phyloP scores from a whole-genome alignment of 2,888 invertebrate genomes.

The Cephalotes varians region DNA sequence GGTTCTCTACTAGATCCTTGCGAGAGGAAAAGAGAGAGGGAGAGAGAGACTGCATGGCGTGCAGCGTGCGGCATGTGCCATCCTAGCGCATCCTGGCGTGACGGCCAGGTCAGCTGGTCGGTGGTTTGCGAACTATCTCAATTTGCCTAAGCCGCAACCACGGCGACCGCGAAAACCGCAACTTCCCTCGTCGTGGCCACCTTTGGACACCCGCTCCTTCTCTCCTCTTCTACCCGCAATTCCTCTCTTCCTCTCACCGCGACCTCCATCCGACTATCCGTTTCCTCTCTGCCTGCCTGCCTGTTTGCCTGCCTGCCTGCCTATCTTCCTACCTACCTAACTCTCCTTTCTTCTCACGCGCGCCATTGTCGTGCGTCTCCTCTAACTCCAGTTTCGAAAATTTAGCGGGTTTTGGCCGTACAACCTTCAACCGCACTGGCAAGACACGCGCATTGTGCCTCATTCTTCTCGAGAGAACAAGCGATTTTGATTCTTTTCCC shows the following conservation, averaged over 20 bases:
- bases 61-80: constrained; percentile 40
- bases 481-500: too few species aligned
- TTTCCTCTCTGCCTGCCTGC: constrained; percentile 45
- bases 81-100: constrained; percentile 72
- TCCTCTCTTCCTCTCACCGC: constrained; percentile 70
- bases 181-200: constrained; percentile 77
- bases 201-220: constrained; percentile 79
- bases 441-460: constrained; percentile 26
- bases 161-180: constrained; percentile 76
- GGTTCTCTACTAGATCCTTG: constrained; percentile 59
- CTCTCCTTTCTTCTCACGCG: constrained; percentile 30
- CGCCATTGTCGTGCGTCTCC: constrained; percentile 11
- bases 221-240: constrained; percentile 66
- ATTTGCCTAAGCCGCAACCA: constrained; percentile 79
- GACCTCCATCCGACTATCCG: constrained; percentile 47
- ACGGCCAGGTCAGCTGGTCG: constrained; percentile 81
- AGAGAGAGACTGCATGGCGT: neutral
- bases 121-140: constrained; percentile 85
- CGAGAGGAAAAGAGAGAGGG: neutral
- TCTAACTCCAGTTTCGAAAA: constrained; percentile 58
- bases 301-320: neutral
- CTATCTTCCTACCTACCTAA: constrained; percentile 16
- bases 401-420: constrained; percentile 63
- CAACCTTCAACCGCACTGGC: constrained; percentile 64
- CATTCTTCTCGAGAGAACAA: neutral